Percentiles rank a stretch among this genome's conserved stretches.
Evolutionary conservation across 1,140 invertebrate genomes (phyloP).

Genomic region (Drosophila tristis): DNA sequence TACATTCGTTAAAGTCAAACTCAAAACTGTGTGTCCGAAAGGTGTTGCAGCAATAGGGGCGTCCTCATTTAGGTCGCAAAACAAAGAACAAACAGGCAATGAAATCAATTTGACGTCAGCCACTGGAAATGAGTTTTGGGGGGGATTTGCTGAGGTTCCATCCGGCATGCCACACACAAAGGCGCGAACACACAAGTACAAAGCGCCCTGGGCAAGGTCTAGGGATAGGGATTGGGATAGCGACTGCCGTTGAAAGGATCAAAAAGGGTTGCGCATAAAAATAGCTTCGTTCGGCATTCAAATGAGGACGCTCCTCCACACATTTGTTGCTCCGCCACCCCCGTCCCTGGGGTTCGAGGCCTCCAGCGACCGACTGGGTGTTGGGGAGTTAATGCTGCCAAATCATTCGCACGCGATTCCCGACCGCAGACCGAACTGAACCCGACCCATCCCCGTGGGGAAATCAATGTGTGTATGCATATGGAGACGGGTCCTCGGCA

Average conservation of each 20-base stretch:
- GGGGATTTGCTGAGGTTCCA: constrained; percentile 62
- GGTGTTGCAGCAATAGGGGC: not conserved
- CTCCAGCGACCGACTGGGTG: constrained; percentile 37
- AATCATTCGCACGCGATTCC: constrained; percentile 79
- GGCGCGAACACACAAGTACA: constrained; percentile 33
- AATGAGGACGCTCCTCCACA: constrained; percentile 48
- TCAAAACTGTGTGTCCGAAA: constrained; percentile 2
- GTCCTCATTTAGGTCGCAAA: constrained; percentile 40
- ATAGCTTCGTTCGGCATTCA: constrained; percentile 46
- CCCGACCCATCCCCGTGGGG: constrained; percentile 43
- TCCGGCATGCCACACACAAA: not conserved
- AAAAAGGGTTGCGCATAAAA: constrained; percentile 44
- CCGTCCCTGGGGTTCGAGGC: constrained; percentile 18
- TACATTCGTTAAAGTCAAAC: constrained; percentile 6
- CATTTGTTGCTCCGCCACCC: constrained; percentile 53
- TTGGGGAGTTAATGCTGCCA: constrained; percentile 66
- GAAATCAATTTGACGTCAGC: constrained; percentile 73
- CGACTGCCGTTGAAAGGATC: constrained; percentile 27
- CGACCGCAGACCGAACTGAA: constrained; percentile 49
- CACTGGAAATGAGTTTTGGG: constrained; percentile 71
- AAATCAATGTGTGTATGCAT: constrained; percentile 59
- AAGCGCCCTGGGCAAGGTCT: constrained; percentile 41
- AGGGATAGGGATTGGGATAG: not conserved
- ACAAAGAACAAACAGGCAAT: constrained; percentile 54
- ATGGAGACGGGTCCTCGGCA: constrained; percentile 15